Evolutionary conservation across 2,797 vertebrate genomes (phyloP), one percentile per base, ranked within the genome.

Genomic region (Anas acuta): DNA sequence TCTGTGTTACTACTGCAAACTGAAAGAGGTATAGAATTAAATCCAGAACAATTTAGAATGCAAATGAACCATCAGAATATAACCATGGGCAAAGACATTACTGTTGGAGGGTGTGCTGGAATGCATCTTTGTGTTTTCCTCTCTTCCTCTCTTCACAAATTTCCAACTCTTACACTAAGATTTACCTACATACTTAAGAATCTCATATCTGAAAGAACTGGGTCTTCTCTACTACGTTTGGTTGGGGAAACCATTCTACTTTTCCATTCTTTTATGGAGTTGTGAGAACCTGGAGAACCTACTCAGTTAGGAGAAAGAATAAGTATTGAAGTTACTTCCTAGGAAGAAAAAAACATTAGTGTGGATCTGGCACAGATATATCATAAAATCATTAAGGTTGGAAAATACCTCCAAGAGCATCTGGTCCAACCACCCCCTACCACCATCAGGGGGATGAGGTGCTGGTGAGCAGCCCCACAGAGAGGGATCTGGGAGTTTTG

Each of bases 211-310:
- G 41, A n/a, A 86, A 84, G 25, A 86, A 72, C 47, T 22, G 2
- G 5, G 2, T 6, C 6, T 82, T 76, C 5, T 70, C 9, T 49
- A 65, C n/a, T 82, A 16, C 17, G 58, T 2, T 69, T 80, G 4
- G 21, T 58, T 33, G 33, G 33, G 4, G 0, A 85, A 89, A 72
- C 16, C 0, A 0, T 70, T 89, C 8, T 45, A 3, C 19, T 67
- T 89, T 20, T 64, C 17, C 3, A 9, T 43, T 80, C 33, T 60
- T 57, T 47, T 79, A 64, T 16, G 58, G 16, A 28, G 4, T 26
- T 85, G 4, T 62, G 30, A 47, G 32, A 79, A 3, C 11, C 30
- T 54, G 39, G 26, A 69, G 10, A 93, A 54, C 7, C 28, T 74
- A 6, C 13, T 87, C 28, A 39, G 7, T 56, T 66, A 54, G 22